Evolutionary conservation across 2,797 vertebrate genomes (phyloP).

Genomic region (Sparidentex hasta): DNA sequence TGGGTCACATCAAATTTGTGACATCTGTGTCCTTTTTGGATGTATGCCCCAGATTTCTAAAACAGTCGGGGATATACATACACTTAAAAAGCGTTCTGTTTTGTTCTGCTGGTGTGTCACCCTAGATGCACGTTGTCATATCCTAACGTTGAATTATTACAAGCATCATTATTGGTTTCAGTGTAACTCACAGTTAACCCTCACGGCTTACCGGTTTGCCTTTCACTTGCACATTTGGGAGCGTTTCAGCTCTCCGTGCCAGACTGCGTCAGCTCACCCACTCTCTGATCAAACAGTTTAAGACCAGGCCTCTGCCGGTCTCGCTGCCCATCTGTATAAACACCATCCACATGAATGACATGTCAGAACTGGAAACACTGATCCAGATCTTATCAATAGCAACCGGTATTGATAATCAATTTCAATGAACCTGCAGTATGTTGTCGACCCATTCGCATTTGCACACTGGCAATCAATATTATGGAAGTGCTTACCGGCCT

Average conservation of each 20-base stretch:
- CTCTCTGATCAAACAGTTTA: conserved; percentile 44
- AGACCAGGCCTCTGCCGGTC: conserved; percentile 23
- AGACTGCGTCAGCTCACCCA: conserved; percentile 34
- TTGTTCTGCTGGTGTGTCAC: conserved; percentile 14
- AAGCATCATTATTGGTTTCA: not conserved
- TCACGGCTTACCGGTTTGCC: not conserved
- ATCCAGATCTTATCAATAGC: conserved; percentile 58
- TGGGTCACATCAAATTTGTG: conserved; percentile 72
- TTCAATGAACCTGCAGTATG: conserved; percentile 62
- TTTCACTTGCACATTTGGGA: conserved; percentile 38
- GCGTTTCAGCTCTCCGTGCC: conserved; percentile 36
- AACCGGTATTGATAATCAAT: conserved; percentile 68
- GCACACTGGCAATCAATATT: conserved; percentile 57
- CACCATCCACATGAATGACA: conserved; percentile 19
- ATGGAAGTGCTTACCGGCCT: conserved; percentile 48
- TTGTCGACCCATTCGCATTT: conserved; percentile 63
- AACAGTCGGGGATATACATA: conserved; percentile 35
- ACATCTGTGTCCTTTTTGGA: conserved; percentile 78
- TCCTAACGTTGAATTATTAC: not conserved
- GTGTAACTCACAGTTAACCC: not conserved
- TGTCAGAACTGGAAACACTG: conserved; percentile 55
- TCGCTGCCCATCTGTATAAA: conserved; percentile 25
- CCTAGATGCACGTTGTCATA: not conserved
- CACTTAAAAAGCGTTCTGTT: conserved; percentile 15
- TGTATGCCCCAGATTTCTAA: conserved; percentile 56